Conservation (phyloP, 2,113 vertebrate genomes). For the Dipodomys merriami region DNA sequence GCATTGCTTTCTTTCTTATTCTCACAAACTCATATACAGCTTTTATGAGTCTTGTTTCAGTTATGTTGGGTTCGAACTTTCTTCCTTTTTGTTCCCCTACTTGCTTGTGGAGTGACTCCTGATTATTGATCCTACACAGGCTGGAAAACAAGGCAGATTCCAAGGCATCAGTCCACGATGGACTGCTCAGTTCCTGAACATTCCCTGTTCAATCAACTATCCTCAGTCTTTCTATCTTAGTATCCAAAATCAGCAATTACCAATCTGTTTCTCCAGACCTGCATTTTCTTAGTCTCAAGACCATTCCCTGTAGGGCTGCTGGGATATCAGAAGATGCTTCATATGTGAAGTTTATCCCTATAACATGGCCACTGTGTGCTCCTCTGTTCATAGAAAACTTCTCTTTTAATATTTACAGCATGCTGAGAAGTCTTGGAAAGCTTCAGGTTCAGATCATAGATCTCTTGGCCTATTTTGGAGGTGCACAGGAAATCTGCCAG, state of each 20-base stretch:
- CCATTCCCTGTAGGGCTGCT: slow-evolving; percentile 83
- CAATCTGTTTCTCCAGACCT: slow-evolving; percentile 82
- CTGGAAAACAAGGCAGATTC: slow-evolving; percentile 57
- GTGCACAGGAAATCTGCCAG: slow-evolving; percentile 82
- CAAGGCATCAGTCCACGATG: slow-evolving; percentile 7
- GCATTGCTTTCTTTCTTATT: slow-evolving; percentile 79
- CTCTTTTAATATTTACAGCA: slow-evolving; percentile 87
- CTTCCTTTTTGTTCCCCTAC: slow-evolving; percentile 84
- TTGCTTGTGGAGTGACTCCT: slow-evolving; percentile 85
- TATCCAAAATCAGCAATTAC: slow-evolving; percentile 84
- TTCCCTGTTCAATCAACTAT: slow-evolving; percentile 12
- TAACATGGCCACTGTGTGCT: slow-evolving; percentile 78
- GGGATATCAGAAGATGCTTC: slow-evolving; percentile 85
- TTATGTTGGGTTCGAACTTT: slow-evolving; percentile 31
- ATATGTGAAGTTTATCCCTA: slow-evolving; percentile 79
- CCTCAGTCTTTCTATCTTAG: slow-evolving; percentile 60
- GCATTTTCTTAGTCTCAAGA: slow-evolving; percentile 86
- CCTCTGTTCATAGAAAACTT: slow-evolving; percentile 74
- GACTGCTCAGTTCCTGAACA: slow-evolving; percentile 65
- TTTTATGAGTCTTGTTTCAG: slow-evolving; percentile 81
- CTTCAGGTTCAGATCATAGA: slow-evolving; percentile 85
- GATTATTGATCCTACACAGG: slow-evolving; percentile 85
- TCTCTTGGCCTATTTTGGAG: slow-evolving; percentile 82
- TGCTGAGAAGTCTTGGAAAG: slow-evolving; percentile 86
- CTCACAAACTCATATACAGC: slow-evolving; percentile 79